Base-by-base conservation (phyloP, 2,113 vertebrate species). In the Zosterops hypoxanthus region DNA sequence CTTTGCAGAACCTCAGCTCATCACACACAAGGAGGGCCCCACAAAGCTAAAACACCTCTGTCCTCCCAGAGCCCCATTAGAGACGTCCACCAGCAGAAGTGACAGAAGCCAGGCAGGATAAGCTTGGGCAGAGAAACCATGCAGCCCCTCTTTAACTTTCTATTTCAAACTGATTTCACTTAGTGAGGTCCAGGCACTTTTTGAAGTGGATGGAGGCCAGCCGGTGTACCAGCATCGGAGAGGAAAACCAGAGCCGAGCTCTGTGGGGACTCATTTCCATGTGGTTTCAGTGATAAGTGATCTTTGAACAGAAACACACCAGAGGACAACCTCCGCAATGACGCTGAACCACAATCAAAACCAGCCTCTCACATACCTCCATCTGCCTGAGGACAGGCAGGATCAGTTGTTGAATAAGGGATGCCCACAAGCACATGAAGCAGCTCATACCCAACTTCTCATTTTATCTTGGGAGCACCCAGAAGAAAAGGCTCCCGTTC, bases 201-300 rank as follows among this genome's bases (percentile, higher is more conserved):
- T 8, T 90, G 26, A 82, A 85, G 82, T 14, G 31, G 29, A 90
- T 44, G 52, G 33, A 47, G 39, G 49, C 39, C 63, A 82, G 14
- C 12, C 3, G 0, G 4, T 0, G 0, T 39, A 80, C 36, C 44
- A 78, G 39, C 23, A 64, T 42, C 4, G 2, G 36, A 60, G 64
- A 91, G 46, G 25, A 84, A 91, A 94, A 86, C 71, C 83, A 94
- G 83, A 94, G 83, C 60, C 1, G 16, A 88, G 72, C 72, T 83
- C 68, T 86, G 94, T 26, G 49, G 72, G 69, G 72, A 78, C 86
- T 95, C 60, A 96, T 95, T 96, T 96, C 82, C 93, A 80, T 95
- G 94, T 90, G 93, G 94, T 96, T 96, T 96, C 82, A 88, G 87
- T 1, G 13, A 92, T 44, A 96, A 88, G 90, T 88, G 94, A 82